Conservation (phyloP, 2,888 invertebrate species). For the Pammene fasciana region DNA sequence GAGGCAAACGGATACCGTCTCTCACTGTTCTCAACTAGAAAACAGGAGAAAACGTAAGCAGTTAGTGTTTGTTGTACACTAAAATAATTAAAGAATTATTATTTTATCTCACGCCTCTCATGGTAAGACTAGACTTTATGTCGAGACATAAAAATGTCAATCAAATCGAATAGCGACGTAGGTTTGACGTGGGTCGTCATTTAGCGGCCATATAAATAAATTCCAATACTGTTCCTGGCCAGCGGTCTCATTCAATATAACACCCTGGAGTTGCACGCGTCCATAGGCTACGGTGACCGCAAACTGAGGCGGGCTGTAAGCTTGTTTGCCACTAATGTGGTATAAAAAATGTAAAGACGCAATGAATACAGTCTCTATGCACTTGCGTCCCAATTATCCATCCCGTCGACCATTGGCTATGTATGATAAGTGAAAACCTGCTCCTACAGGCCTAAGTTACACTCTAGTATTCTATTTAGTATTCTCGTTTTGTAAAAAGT, state of each 20-base stretch:
- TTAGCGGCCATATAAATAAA: neutral
- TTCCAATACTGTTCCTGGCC: constrained; percentile 7
- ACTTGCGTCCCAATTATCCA: constrained; percentile 49
- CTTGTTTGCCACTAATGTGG: too few relatives aligned
- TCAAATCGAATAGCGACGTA: constrained; percentile 19
- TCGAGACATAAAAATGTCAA: constrained; percentile 6
- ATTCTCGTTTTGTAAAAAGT: constrained; percentile 50
- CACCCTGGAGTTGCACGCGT: neutral
- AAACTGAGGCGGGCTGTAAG: too few relatives aligned
- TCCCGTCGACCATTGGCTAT: constrained; percentile 37
- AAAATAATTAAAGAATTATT: neutral
- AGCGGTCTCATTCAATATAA: constrained; percentile 17
- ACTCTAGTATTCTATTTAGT: constrained; percentile 41
- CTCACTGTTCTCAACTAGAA: constrained; percentile 25
- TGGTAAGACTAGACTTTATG: neutral
- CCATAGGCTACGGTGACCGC: too few relatives aligned
- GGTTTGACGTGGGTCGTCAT: constrained; percentile 17
- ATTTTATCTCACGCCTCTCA: neutral
- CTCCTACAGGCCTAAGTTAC: constrained; percentile 48
- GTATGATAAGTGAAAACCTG: constrained; percentile 36
- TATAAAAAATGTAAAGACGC: constrained; percentile 24
- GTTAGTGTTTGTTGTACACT: neutral
- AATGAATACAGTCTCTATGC: constrained; percentile 48
- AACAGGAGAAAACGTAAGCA: constrained; percentile 13
- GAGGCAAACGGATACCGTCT: neutral